Evolutionary conservation across 2,888 invertebrate species (phyloP).

Genomic region (Caenorhabditis becei): DNA sequence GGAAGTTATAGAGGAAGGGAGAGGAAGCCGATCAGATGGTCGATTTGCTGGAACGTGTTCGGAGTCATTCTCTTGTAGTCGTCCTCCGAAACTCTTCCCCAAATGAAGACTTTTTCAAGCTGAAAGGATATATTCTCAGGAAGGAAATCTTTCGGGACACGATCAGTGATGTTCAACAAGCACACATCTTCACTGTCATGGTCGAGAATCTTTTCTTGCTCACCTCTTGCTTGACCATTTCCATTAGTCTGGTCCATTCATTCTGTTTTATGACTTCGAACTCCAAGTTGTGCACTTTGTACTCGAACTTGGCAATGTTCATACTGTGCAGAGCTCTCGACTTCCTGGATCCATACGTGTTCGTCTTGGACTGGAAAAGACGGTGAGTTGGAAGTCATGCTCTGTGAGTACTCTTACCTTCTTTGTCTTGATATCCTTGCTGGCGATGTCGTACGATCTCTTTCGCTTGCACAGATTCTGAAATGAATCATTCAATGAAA

Average conservation of each 20-base stretch:
- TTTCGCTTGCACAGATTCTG: neutral
- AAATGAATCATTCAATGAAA: neutral
- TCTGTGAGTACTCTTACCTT: neutral
- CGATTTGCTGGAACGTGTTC: neutral
- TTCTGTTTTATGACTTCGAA: neutral
- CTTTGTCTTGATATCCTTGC: slow-evolving; percentile 5
- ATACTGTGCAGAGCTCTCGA: slow-evolving; percentile 36
- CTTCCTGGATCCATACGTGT: slow-evolving; percentile 43
- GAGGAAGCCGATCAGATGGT: neutral
- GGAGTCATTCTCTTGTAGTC: neutral
- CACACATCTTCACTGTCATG: no score
- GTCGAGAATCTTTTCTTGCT: neutral
- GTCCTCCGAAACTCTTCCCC: neutral
- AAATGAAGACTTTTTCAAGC: neutral
- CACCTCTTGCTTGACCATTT: slow-evolving; percentile 12
- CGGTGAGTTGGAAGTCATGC: no score
- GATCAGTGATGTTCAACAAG: no score
- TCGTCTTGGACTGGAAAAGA: slow-evolving; percentile 22
- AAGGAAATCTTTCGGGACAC: no score
- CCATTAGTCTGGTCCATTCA: neutral
- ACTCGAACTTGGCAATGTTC: slow-evolving; percentile 27
- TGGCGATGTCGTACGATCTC: neutral
- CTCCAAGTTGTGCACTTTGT: neutral
- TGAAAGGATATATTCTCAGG: neutral
- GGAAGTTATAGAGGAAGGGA: no score